A percentile compares a stretch with the other conserved stretches of the same genome.
Evolutionary conservation across 23 tunicate genomes (phyloP).

Genomic region (Botrylloides violaceus): DNA sequence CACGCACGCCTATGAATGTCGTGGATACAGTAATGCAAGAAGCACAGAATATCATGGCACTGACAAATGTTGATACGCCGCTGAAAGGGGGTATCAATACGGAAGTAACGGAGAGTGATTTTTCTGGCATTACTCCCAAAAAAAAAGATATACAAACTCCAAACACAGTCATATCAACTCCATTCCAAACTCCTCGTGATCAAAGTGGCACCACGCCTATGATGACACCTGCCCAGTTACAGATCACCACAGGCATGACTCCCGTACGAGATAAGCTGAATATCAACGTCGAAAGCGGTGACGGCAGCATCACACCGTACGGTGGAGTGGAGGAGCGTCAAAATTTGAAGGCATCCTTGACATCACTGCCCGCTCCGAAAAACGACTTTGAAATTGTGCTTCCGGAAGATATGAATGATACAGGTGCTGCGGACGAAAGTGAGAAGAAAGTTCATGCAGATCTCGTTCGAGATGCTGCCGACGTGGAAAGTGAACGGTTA

Average conservation of each 20-base stretch:
- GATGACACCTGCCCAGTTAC: constrained; percentile 42
- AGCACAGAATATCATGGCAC: constrained; percentile 85
- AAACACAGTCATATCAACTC: constrained; percentile 79
- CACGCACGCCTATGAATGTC: constrained; percentile 83
- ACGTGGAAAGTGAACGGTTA: constrained; percentile 52
- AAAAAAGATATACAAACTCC: constrained; percentile 76
- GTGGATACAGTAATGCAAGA: constrained; percentile 83
- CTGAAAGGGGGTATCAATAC: constrained; percentile 91
- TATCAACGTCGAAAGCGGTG: constrained; percentile 55
- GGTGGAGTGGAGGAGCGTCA: constrained; percentile 47
- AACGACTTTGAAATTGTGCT: constrained; percentile 97
- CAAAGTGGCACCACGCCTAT: constrained; percentile 59
- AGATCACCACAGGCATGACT: constrained; percentile 79
- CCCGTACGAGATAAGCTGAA: constrained; percentile 91
- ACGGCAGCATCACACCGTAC: constrained; percentile 66
- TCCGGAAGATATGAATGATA: constrained; percentile 60
- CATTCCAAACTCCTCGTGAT: constrained; percentile 45
- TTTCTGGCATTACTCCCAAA: constrained; percentile 85
- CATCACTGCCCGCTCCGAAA: constrained; percentile 57
- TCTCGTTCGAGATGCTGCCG: constrained; percentile 83
- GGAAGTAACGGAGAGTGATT: constrained; percentile 77
- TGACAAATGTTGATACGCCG: constrained; percentile 91
- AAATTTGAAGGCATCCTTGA: constrained; percentile 44
- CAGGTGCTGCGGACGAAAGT: background rate
- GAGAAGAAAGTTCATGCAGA: constrained; percentile 23